Base-by-base conservation (phyloP, 2,888 invertebrate species). In the Diarsia mendica region DNA sequence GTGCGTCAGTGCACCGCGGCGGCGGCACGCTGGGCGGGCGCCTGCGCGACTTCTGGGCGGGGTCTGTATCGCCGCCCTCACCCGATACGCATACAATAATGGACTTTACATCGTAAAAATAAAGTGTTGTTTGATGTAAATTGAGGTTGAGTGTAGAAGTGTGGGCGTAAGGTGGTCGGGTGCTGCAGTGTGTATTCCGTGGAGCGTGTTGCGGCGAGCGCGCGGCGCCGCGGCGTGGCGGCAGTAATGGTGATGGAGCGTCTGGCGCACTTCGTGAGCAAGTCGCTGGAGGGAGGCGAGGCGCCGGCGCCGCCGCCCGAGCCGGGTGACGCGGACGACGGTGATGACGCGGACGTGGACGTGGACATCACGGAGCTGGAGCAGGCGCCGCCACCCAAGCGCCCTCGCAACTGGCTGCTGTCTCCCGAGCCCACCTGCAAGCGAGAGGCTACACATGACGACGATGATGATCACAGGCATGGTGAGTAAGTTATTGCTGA, bases 231-330 rank as follows among this genome's bases (percentile, higher is more conserved):
- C 93, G 94, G 91, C 89, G 90, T 87, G 89, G 91, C 92, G 93
- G 92, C 95, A 96, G 95, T 96, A 94, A 96, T 96, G 96, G 95
- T 96, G 94, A 98, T 98, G 98, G 98, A 98, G 97, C 98, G 98
- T 97, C 97, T 98, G 94, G 98, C 98, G 92, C 98, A 98, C 97
- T 98, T 98, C 97, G 98, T 98, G 92, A 98, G 98, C 90, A 98
- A 98, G 96, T 98, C 98, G 82, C 98, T 98, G 95, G 98, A 98
- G 92, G 97, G 97, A 87, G 92, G 97, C 93, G 96, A 95, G 88
- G 94, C 94, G 76, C 96, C 96, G 72, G 95, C 95, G 88, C 95
- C 96, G 78, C 96, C 95, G 82, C 95, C 95, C 69, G 96, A 92
- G 94, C 97, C 96, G 77, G 92, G 97, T 91, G 92, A 97, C 92